A percentile compares a stretch with the other conserved stretches of the same genome.
Conservation (phyloP, 1,140 invertebrate species). For the Portunus trituberculatus region DNA sequence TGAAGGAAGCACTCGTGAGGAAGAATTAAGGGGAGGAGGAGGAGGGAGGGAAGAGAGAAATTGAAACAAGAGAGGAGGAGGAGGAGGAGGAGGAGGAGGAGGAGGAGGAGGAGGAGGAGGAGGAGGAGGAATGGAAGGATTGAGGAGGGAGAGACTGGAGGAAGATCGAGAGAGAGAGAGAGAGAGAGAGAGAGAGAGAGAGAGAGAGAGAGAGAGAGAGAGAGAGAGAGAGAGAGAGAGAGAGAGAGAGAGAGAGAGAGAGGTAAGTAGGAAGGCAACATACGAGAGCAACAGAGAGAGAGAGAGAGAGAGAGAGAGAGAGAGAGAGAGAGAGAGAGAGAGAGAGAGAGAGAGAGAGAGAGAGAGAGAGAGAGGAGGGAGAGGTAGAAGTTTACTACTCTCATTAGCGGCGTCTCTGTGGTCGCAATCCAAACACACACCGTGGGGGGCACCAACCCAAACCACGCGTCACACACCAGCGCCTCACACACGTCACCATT, state of each 20-base stretch:
- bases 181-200: no score
- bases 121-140: background rate
- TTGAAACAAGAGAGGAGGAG: conserved; percentile 7
- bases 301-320: background rate
- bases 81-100: background rate
- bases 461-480: background rate
- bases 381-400: background rate
- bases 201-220: no score
- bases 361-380: background rate
- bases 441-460: background rate
- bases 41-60: background rate
- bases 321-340: background rate
- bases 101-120: no score
- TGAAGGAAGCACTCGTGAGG: conserved; percentile 1
- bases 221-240: no score
- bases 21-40: background rate
- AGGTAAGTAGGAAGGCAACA: background rate
- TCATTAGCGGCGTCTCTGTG: conserved; percentile 10
- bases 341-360: background rate
- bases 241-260: background rate
- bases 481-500: background rate
- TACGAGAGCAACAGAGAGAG: background rate
- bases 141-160: background rate
- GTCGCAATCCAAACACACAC: conserved; percentile 1
- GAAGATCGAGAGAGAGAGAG: no score